A percentile compares a stretch with the other conserved stretches of the same genome.
These are phyloP conservation scores for Heptranchias perlo DNA, from an alignment of 2,113 vertebrate genomes.

Conservation along the genomic window DNA sequence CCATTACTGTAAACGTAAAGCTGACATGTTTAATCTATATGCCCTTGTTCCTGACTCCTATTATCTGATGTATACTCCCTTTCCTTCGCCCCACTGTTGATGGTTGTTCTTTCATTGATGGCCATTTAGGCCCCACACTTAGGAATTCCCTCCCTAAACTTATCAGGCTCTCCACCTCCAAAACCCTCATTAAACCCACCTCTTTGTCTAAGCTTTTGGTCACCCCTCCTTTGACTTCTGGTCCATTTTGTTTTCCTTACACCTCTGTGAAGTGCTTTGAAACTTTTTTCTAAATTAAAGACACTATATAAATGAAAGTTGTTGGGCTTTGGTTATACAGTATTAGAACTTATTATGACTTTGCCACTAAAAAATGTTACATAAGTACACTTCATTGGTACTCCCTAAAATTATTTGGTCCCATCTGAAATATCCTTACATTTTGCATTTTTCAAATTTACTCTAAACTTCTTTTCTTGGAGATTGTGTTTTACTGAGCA, in stretches of 20 bases:
- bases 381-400: background rate
- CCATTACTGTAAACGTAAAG: background rate
- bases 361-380: background rate
- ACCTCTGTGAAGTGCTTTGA: background rate
- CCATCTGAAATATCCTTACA: background rate
- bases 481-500: background rate
- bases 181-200: background rate
- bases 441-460: background rate
- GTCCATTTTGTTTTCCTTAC: background rate
- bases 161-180: background rate
- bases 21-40: background rate
- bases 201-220: background rate
- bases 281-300: background rate
- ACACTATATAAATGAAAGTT: background rate
- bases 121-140: background rate
- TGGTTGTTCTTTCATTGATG: background rate
- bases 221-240: background rate
- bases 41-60: background rate
- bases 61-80: background rate
- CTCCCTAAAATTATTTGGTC: background rate
- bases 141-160: background rate
- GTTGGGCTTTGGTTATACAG: background rate
- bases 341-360: background rate
- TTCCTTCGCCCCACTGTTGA: background rate
- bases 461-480: background rate